phyloP scores from a whole-genome alignment of 2,113 vertebrate species.

The Colius striatus region DNA sequence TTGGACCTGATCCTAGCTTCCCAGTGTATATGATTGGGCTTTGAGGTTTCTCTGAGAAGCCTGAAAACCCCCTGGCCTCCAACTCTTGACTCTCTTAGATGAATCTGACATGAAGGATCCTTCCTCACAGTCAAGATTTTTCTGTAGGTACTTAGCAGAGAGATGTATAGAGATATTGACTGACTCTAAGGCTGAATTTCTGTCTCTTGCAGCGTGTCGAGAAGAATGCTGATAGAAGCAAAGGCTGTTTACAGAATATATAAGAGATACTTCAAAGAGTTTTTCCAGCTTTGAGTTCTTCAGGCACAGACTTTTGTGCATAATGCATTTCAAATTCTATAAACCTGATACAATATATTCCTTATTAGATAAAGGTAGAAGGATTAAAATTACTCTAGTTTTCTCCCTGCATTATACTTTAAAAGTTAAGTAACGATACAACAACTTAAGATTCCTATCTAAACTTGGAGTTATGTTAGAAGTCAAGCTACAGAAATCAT shows the following conservation, averaged over 20 bases:
- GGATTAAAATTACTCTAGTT: slow-evolving; percentile 1
- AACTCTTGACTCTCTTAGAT: background rate
- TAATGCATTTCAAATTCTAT: slow-evolving; percentile 46
- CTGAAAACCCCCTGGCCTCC: background rate
- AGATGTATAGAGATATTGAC: background rate
- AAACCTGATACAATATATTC: slow-evolving; percentile 23
- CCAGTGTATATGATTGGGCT: background rate
- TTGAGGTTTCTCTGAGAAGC: background rate
- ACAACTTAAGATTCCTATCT: background rate
- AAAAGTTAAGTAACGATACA: background rate
- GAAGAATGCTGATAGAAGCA: slow-evolving; percentile 57
- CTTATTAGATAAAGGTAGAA: slow-evolving; percentile 1
- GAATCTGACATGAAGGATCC: background rate
- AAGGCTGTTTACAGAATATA: slow-evolving; percentile 63
- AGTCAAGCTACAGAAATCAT: background rate
- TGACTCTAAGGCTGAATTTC: slow-evolving; percentile 6
- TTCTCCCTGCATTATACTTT: background rate
- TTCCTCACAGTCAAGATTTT: background rate
- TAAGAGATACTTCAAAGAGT: slow-evolving; percentile 61
- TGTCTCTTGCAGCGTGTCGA: background rate
- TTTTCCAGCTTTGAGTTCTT: slow-evolving; percentile 53
- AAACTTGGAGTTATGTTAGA: background rate
- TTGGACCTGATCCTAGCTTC: background rate
- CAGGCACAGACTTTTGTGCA: slow-evolving; percentile 39
- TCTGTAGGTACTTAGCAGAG: background rate